Conservation (phyloP, 2,888 invertebrate species). For the Tachina fera region DNA sequence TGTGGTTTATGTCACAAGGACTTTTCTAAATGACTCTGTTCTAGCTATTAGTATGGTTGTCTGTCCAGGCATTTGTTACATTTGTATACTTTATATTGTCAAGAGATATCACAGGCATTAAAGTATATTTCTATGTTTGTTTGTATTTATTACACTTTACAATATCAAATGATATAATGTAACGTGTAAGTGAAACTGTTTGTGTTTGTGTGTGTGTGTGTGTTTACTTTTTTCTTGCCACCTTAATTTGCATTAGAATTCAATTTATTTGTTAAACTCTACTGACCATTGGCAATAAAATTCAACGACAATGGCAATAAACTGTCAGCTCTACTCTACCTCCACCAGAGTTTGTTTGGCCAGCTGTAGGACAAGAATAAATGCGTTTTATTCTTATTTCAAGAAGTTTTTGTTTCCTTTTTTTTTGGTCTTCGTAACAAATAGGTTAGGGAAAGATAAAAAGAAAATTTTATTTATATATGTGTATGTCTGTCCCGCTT, state of each 20-base stretch:
- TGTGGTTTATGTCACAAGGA: conserved; percentile 66
- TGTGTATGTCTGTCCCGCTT: too few relatives aligned
- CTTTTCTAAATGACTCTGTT: conserved; percentile 55
- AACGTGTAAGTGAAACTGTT: neutral
- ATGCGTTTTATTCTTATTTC: neutral
- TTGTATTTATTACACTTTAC: conserved; percentile 11
- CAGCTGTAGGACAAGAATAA: neutral
- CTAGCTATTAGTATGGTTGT: conserved; percentile 4
- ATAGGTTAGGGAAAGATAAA: too few relatives aligned
- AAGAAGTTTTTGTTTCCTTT: neutral
- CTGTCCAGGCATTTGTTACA: neutral
- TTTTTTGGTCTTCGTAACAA: too few relatives aligned
- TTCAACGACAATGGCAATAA: conserved; percentile 56
- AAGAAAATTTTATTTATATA: too few relatives aligned
- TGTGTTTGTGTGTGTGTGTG: conserved; percentile 8
- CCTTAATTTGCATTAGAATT: conserved; percentile 72
- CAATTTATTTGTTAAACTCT: conserved; percentile 69
- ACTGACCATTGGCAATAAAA: conserved; percentile 57
- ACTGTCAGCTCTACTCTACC: conserved; percentile 34
- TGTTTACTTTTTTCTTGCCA: conserved; percentile 35
- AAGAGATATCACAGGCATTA: conserved; percentile 41
- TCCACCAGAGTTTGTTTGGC: conserved; percentile 24
- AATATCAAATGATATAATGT: neutral
- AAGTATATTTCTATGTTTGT: conserved; percentile 20
- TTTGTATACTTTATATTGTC: conserved; percentile 17